Percentiles rank a stretch among this genome's conserved stretches.
Evolutionary conservation across 2,113 vertebrate species (phyloP).

Genomic region (Brachirus orientalis): DNA sequence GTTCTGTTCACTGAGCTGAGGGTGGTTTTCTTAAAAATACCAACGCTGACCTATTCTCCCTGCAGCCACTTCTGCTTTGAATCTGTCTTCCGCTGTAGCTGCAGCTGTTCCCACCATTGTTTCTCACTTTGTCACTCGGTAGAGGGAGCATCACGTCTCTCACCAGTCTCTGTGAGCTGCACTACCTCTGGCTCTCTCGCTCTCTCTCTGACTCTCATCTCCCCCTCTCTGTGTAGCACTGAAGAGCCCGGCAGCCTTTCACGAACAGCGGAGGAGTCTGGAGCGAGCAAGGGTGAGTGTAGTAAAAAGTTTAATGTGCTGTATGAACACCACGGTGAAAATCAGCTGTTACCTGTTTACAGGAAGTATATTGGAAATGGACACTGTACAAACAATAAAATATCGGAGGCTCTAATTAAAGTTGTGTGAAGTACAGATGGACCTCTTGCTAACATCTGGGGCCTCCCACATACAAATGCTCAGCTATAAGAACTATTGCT

Average conservation of each 20-base stretch:
- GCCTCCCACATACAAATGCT: too few species aligned
- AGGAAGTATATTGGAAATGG: background rate
- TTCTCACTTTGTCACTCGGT: constrained; percentile 5
- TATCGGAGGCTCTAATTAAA: too few species aligned
- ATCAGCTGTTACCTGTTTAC: background rate
- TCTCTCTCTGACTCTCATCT: background rate
- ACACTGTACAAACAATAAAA: background rate
- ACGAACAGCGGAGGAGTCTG: constrained; percentile 83
- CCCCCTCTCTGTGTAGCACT: constrained; percentile 84
- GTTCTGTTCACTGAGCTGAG: background rate
- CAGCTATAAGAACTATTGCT: too few species aligned
- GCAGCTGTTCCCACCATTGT: constrained; percentile 16
- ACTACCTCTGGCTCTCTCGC: constrained; percentile 1
- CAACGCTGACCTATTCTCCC: constrained; percentile 32
- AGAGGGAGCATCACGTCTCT: constrained; percentile 16
- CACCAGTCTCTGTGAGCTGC: background rate
- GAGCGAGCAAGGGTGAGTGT: constrained; percentile 82
- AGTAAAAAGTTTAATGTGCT: background rate
- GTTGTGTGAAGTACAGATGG: too few species aligned
- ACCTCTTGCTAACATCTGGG: too few species aligned
- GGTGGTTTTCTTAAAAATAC: constrained; percentile 27
- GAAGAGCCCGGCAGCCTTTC: constrained; percentile 93
- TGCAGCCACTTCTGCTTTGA: constrained; percentile 66
- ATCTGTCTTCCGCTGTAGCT: constrained; percentile 31
- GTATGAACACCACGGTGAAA: background rate